Percentiles rank a stretch among this genome's conserved stretches.
phyloP scores from a whole-genome alignment of 2,797 vertebrate genomes.

The Naso thynnoides region DNA sequence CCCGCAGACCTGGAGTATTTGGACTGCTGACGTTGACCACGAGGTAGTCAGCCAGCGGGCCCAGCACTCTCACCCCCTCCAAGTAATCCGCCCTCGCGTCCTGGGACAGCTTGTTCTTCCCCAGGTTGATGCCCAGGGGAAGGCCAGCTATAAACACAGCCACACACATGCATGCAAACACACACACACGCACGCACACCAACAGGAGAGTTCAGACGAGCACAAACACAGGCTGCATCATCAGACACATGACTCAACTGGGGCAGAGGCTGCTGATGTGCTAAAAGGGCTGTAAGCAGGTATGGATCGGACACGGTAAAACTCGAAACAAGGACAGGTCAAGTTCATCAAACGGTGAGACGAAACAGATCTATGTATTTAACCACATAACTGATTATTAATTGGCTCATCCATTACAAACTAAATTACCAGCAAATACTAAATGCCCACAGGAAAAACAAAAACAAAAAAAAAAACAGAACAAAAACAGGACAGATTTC shows the following conservation, averaged over 20 bases:
- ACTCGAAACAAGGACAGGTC: constrained; percentile 46
- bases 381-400: neutral
- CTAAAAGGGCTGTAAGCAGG: constrained; percentile 44
- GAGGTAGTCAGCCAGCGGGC: constrained; percentile 94
- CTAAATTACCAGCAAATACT: neutral
- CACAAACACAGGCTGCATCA: constrained; percentile 52
- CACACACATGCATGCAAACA: constrained; percentile 11
- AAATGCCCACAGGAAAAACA: neutral
- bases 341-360: constrained; percentile 25
- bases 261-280: constrained; percentile 40
- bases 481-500: neutral
- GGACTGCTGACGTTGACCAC: constrained; percentile 98
- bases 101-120: constrained; percentile 93
- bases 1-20: constrained; percentile 91
- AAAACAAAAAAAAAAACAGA: no score
- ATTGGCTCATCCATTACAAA: neutral
- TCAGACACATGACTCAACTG: constrained; percentile 61
- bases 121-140: constrained; percentile 95
- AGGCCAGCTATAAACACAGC: constrained; percentile 86
- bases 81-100: constrained; percentile 90
- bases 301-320: constrained; percentile 42
- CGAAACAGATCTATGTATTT: neutral
- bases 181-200: constrained; percentile 29
- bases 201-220: constrained; percentile 32
- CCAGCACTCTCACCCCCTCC: constrained; percentile 88